Conservation (phyloP, 37 sponge, comb jelly and placozoan genomes). For the Axinella damicornis region DNA sequence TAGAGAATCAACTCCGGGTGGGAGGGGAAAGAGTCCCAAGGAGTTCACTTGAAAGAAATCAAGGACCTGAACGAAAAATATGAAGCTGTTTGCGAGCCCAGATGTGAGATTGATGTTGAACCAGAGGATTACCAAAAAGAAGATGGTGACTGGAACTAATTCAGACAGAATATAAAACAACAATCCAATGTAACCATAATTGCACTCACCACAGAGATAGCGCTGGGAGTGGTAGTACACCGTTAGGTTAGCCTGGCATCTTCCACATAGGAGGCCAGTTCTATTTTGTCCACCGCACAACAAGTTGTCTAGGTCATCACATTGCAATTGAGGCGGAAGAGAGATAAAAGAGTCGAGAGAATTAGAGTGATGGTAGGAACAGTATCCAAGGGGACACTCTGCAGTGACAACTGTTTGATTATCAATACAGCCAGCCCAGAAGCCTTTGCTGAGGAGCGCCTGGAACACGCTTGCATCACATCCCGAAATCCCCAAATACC, state of each 20-base stretch:
- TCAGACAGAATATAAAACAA: slow-evolving; percentile 35
- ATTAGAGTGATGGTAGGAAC: not conserved
- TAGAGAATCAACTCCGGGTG: not conserved
- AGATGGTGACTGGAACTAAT: slow-evolving; percentile 39
- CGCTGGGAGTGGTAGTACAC: slow-evolving; percentile 51
- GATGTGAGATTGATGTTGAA: slow-evolving; percentile 41
- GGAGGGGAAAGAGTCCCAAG: not conserved
- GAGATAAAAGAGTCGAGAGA: not conserved
- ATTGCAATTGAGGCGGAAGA: slow-evolving; percentile 12
- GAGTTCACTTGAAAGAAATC: slow-evolving; percentile 26
- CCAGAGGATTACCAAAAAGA: slow-evolving; percentile 18
- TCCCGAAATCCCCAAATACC: slow-evolving; percentile 4
- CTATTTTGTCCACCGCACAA: slow-evolving; percentile 31
- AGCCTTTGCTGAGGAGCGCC: slow-evolving; percentile 34
- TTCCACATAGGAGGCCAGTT: slow-evolving; percentile 44
- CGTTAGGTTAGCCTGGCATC: slow-evolving; percentile 3
- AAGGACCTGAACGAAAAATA: slow-evolving; percentile 45
- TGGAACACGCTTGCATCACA: slow-evolving; percentile 4
- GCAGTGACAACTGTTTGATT: not conserved
- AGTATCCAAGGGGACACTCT: slow-evolving; percentile 49
- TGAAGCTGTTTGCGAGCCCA: slow-evolving; percentile 29
- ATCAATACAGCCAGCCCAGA: slow-evolving; percentile 54
- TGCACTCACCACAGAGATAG: slow-evolving; percentile 1
- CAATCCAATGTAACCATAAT: not conserved
- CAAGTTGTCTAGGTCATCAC: slow-evolving; percentile 18